phyloP scores from a whole-genome alignment of 2,797 vertebrate species.

The Sebastes variabilis region DNA sequence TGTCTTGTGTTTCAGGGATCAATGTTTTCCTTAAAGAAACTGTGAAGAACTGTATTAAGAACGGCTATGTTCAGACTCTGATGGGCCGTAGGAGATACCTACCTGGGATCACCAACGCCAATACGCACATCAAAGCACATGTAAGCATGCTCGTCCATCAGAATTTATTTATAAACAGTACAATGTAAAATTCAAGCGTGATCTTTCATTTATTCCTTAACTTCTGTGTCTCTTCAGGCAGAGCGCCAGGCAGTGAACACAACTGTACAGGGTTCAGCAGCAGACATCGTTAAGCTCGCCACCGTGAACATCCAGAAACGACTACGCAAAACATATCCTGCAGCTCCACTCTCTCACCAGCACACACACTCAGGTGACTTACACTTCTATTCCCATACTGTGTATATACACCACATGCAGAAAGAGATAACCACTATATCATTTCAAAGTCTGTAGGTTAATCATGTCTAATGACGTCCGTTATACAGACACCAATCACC shows the following conservation, averaged over 20 bases:
- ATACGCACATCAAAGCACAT: constrained; percentile 89
- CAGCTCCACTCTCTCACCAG: constrained; percentile 84
- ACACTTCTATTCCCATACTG: not conserved
- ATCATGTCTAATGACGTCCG: constrained; percentile 1
- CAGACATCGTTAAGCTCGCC: constrained; percentile 96
- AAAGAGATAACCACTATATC: not conserved
- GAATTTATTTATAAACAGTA: not conserved
- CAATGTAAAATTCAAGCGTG: not conserved
- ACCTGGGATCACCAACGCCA: constrained; percentile 90
- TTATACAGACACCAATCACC: constrained; percentile 48
- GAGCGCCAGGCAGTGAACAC: constrained; percentile 98
- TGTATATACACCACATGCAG: not conserved
- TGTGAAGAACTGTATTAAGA: constrained; percentile 88
- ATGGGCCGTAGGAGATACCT: constrained; percentile 93
- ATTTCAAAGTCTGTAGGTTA: not conserved
- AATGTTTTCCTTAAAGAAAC: constrained; percentile 90
- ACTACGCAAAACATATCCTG: constrained; percentile 80
- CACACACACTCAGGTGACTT: constrained; percentile 78
- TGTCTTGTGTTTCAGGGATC: constrained; percentile 84
- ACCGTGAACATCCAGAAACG: constrained; percentile 93
- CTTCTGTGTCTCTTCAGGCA: constrained; percentile 78
- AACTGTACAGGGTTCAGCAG: constrained; percentile 95
- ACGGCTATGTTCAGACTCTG: constrained; percentile 93
- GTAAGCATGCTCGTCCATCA: constrained; percentile 72
- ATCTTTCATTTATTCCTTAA: not conserved